phyloP scores from a whole-genome alignment of 2,113 vertebrate genomes.

The Perccottus glenii region DNA sequence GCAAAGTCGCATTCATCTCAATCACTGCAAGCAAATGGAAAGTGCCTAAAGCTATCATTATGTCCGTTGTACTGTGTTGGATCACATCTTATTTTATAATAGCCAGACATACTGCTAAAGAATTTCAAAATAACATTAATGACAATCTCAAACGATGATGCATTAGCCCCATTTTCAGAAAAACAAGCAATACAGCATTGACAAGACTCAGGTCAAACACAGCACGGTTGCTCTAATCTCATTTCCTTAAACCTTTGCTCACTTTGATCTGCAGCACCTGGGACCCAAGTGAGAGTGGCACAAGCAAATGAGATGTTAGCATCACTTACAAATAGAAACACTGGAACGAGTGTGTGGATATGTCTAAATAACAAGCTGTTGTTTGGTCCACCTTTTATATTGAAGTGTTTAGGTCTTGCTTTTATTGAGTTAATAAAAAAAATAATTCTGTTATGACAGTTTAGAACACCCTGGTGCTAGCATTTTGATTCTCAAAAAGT shows the following conservation, averaged over 20 bases:
- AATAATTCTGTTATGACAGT: too few species aligned
- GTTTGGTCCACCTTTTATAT: too few species aligned
- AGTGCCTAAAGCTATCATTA: too few species aligned
- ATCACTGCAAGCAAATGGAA: neutral
- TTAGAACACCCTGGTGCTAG: too few species aligned
- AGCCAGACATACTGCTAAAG: neutral
- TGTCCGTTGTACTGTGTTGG: neutral
- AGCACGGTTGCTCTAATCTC: slow-evolving; percentile 29
- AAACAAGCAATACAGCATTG: neutral
- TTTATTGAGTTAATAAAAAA: too few species aligned
- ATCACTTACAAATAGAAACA: slow-evolving; percentile 2
- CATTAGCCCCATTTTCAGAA: neutral
- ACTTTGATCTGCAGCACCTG: slow-evolving; percentile 69
- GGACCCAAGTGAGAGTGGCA: slow-evolving; percentile 50
- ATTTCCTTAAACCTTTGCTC: slow-evolving; percentile 36
- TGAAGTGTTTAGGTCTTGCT: too few species aligned
- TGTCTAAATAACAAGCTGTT: neutral
- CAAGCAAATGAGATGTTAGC: slow-evolving; percentile 47
- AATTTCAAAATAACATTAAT: slow-evolving; percentile 11
- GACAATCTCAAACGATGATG: slow-evolving; percentile 1
- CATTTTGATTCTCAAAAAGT: too few species aligned
- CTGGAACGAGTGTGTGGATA: slow-evolving; percentile 2
- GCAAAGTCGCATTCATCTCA: neutral
- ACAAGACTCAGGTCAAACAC: slow-evolving; percentile 15
- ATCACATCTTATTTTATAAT: neutral